A percentile compares a stretch with the other conserved stretches of the same genome.
These are phyloP conservation scores for Drosophila pegasa DNA, from an alignment of 2,888 invertebrate genomes.

Conservation along the genomic window DNA sequence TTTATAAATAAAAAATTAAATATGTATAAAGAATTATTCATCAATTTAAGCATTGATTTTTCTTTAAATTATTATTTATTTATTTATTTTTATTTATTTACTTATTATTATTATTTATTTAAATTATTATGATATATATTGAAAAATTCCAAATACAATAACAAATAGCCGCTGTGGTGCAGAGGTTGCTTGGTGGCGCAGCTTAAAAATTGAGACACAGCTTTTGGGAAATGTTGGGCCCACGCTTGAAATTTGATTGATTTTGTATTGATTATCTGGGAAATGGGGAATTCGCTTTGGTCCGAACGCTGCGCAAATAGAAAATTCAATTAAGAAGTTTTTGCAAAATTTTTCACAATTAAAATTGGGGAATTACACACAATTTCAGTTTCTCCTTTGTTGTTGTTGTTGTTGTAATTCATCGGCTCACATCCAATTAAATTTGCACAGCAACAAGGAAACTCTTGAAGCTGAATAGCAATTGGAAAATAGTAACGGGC, in stretches of 20 bases:
- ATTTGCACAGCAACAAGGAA: constrained; percentile 25
- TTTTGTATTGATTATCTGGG: constrained; percentile 37
- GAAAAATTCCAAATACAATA: too few relatives aligned
- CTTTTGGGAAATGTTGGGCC: constrained; percentile 9
- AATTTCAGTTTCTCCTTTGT: constrained; percentile 13
- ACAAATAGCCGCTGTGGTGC: not conserved
- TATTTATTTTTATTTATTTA: too few relatives aligned
- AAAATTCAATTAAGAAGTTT: constrained; percentile 48
- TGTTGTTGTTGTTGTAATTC: constrained; percentile 2
- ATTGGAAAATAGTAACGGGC: not conserved
- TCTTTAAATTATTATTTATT: too few relatives aligned
- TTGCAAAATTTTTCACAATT: constrained; percentile 24
- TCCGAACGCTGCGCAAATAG: constrained; percentile 43
- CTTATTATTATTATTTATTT: too few relatives aligned
- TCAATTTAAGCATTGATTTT: too few relatives aligned
- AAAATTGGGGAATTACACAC: constrained; percentile 24
- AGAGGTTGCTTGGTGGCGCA: not conserved
- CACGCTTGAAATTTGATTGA: constrained; percentile 25
- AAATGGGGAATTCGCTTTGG: constrained; percentile 15
- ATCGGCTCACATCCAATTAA: constrained; percentile 33
- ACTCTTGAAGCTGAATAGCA: constrained; percentile 12
- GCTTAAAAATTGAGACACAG: constrained; percentile 3
- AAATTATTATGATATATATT: too few relatives aligned
- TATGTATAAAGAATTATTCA: too few relatives aligned
- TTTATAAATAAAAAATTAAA: too few relatives aligned